phyloP scores from a whole-genome alignment of 2,888 invertebrate genomes.

The Balanococcus diminutus region DNA sequence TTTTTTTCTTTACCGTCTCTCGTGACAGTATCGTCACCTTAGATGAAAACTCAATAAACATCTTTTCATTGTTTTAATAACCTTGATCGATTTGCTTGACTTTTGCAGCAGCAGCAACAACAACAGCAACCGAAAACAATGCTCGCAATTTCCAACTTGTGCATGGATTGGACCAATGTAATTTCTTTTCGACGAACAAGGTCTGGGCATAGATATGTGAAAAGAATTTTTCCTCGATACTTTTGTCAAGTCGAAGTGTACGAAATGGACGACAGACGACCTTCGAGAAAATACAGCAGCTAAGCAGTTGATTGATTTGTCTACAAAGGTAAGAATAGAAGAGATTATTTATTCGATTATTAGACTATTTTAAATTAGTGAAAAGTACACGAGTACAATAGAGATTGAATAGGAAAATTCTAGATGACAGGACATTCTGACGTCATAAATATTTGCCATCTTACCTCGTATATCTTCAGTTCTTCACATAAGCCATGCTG shows the following conservation, averaged over 20 bases:
- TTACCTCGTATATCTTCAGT: background rate
- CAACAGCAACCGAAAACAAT: too few relatives aligned
- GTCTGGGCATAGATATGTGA: background rate
- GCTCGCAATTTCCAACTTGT: background rate
- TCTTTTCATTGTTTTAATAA: background rate
- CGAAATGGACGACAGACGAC: background rate
- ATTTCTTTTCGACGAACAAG: background rate
- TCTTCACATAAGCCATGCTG: too few relatives aligned
- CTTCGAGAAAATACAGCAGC: background rate
- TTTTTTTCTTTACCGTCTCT: background rate
- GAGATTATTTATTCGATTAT: background rate
- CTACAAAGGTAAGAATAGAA: background rate
- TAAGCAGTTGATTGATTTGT: background rate
- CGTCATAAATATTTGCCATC: background rate
- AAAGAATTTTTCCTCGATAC: background rate
- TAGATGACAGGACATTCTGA: background rate
- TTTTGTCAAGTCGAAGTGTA: background rate
- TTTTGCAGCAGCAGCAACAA: too few relatives aligned
- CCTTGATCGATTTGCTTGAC: background rate
- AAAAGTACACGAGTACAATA: background rate
- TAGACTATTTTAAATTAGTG: background rate
- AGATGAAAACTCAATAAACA: slow-evolving; percentile 17
- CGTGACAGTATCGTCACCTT: background rate
- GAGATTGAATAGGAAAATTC: background rate
- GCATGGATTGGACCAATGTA: background rate